A percentile compares a stretch with the other conserved stretches of the same genome.
Evolutionary conservation across 2,888 invertebrate species (phyloP).

Genomic region (Leptopterna dolabrata): DNA sequence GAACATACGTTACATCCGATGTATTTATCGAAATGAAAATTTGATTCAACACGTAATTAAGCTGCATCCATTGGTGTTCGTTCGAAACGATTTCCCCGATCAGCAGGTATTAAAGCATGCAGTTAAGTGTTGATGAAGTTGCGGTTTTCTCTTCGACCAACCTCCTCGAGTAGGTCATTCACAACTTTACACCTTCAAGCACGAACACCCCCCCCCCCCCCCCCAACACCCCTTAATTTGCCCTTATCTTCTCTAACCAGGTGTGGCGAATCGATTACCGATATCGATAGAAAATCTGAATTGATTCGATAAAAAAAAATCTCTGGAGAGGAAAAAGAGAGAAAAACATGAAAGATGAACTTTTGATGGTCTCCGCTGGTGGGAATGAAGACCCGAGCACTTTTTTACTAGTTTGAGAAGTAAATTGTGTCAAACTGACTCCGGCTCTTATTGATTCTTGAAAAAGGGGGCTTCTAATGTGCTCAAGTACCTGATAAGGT

Average conservation of each 20-base stretch:
- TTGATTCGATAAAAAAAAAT: not conserved
- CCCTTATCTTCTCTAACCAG: not conserved
- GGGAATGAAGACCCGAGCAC: not conserved
- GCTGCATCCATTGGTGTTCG: too few relatives aligned
- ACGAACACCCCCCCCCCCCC: not conserved
- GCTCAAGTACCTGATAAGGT: slow-evolving; percentile 38
- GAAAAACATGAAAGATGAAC: slow-evolving; percentile 40
- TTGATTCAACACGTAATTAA: too few relatives aligned
- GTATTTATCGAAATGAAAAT: too few relatives aligned
- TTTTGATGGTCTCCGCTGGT: slow-evolving; percentile 20
- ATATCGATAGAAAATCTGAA: not conserved
- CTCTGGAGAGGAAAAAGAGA: not conserved
- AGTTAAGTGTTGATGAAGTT: too few relatives aligned
- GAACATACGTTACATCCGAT: too few relatives aligned
- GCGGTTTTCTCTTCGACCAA: too few relatives aligned
- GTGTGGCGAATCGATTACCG: not conserved
- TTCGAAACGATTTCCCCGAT: too few relatives aligned
- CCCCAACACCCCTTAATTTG: not conserved
- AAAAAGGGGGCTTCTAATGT: slow-evolving; percentile 38
- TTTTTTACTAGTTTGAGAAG: slow-evolving; percentile 19
- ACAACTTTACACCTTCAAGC: not conserved
- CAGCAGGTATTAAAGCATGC: too few relatives aligned
- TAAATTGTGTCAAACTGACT: slow-evolving; percentile 42
- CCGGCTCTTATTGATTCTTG: slow-evolving; percentile 30
- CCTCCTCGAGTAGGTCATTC: not conserved